A percentile compares a stretch with the other conserved stretches of the same genome.
Conservation (phyloP, 2,888 invertebrate genomes). For the Venusia cambrica region DNA sequence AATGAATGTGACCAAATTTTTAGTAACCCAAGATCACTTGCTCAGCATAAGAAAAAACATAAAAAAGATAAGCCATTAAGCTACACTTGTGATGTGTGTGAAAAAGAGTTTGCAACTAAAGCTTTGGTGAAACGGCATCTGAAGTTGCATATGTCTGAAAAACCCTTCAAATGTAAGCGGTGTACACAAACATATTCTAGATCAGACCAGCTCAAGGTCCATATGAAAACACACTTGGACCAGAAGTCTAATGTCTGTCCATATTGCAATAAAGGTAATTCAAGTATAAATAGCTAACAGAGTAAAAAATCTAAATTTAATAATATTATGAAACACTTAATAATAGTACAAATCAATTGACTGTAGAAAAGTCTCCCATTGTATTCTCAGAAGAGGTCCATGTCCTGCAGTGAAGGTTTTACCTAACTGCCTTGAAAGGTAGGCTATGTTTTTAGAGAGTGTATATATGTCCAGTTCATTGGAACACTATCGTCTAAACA, state of each 20-base stretch:
- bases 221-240: constrained; percentile 81
- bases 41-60: constrained; percentile 13
- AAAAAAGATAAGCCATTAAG: constrained; percentile 40
- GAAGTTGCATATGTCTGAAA: constrained; percentile 75
- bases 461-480: no score
- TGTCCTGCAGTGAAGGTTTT: no score
- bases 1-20: constrained; percentile 9
- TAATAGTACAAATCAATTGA: no score
- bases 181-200: constrained; percentile 82
- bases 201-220: constrained; percentile 78
- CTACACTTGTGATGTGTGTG: constrained; percentile 70
- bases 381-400: no score
- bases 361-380: no score
- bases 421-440: no score
- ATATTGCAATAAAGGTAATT: constrained; percentile 81
- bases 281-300: no score
- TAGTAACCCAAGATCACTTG: constrained; percentile 3
- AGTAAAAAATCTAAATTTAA: no score
- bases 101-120: constrained; percentile 61
- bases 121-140: constrained; percentile 69
- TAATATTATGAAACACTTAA: no score
- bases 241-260: constrained; percentile 80
- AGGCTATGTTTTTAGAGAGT: no score
- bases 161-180: constrained; percentile 74
- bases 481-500: no score